Conservation (phyloP, 2,888 invertebrate species). For the Drosophila emarginata region DNA sequence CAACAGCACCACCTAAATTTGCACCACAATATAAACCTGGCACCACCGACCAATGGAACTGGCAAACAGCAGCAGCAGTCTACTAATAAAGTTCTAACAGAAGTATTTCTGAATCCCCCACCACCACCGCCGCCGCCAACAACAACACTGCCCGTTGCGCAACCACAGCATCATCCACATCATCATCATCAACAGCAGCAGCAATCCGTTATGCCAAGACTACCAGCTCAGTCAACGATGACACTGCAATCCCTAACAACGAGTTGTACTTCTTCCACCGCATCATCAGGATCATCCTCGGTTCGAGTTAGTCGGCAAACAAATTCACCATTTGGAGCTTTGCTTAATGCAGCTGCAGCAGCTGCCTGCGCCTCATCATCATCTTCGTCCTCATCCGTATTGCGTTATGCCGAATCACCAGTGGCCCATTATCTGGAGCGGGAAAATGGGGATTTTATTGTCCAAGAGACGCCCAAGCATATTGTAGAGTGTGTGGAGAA, state of each 20-base stretch:
- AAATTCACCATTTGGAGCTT: constrained; percentile 75
- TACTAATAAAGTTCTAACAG: constrained; percentile 53
- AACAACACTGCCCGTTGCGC: constrained; percentile 8
- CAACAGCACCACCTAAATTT: constrained; percentile 45
- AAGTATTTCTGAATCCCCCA: constrained; percentile 67
- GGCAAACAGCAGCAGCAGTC: constrained; percentile 56
- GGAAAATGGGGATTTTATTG: constrained; percentile 82
- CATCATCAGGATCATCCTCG: constrained; percentile 16
- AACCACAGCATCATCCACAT: constrained; percentile 22
- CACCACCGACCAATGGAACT: constrained; percentile 54
- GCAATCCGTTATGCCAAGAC: constrained; percentile 17
- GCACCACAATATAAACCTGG: constrained; percentile 54
- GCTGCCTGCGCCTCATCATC: constrained; percentile 70
- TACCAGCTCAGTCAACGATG: constrained; percentile 20
- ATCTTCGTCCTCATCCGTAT: constrained; percentile 77
- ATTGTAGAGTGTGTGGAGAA: constrained; percentile 82
- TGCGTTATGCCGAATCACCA: constrained; percentile 81
- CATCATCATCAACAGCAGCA: constrained; percentile 42
- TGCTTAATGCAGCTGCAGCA: constrained; percentile 65
- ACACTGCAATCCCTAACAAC: constrained; percentile 1
- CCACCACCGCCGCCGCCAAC: constrained; percentile 55
- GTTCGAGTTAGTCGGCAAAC: constrained; percentile 57
- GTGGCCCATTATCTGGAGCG: constrained; percentile 82
- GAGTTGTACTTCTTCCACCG: constrained; percentile 28
- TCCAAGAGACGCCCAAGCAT: constrained; percentile 82